phyloP scores from a whole-genome alignment of 2,888 invertebrate genomes.

The Pyralis farinalis region DNA sequence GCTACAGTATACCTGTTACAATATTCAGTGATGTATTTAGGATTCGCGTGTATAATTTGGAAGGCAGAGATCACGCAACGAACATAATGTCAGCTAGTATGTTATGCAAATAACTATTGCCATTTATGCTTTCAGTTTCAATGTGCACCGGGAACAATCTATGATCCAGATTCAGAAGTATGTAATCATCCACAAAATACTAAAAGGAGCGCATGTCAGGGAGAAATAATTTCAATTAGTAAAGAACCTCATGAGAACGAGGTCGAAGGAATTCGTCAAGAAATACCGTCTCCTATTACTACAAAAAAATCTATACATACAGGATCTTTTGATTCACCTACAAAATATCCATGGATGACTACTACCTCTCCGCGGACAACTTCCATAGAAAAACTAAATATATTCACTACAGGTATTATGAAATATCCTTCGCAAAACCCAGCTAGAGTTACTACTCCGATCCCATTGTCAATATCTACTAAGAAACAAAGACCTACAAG shows the following conservation, averaged over 20 bases:
- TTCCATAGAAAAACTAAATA: conserved; percentile 9
- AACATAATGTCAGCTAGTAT: no score
- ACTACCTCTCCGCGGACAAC: conserved; percentile 18
- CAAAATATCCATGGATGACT: conserved; percentile 8
- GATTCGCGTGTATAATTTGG: no score
- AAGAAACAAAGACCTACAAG: conserved; percentile 17
- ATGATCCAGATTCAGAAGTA: conserved; percentile 83
- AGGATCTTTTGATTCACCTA: conserved; percentile 10
- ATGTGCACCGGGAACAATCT: conserved; percentile 89
- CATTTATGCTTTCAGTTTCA: conserved; percentile 78
- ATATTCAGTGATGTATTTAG: no score
- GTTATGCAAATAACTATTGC: no score
- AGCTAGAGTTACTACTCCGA: conserved; percentile 1
- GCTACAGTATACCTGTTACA: no score
- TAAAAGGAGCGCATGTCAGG: conserved; percentile 84
- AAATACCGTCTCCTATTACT: conserved; percentile 55
- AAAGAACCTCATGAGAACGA: conserved; percentile 61
- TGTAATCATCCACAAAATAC: conserved; percentile 87
- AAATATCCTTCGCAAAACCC: not conserved
- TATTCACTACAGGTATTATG: conserved; percentile 8
- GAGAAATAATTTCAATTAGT: conserved; percentile 24
- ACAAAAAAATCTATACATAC: conserved; percentile 31
- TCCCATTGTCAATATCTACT: conserved; percentile 19
- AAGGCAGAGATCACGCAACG: no score
- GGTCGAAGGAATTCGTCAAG: conserved; percentile 47